A percentile compares a stretch with the other conserved stretches of the same genome.
These are phyloP conservation scores for Festucalex cinctus DNA, from an alignment of 2,113 vertebrate species.

Conservation along the genomic window DNA sequence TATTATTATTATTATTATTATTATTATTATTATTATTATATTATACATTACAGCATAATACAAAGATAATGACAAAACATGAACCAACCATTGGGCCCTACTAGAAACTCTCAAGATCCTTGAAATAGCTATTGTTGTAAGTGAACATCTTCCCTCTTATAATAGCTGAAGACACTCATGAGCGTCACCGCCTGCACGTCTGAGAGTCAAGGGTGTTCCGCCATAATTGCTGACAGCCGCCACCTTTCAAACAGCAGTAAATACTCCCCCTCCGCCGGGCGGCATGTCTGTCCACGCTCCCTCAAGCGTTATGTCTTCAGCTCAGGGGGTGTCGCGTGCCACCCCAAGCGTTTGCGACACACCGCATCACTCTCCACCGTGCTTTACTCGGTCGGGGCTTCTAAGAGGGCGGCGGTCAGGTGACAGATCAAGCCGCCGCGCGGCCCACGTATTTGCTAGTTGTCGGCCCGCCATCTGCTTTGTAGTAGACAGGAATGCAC, in stretches of 20 bases:
- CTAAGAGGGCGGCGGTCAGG: conserved; percentile 41
- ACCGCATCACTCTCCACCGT: conserved; percentile 50
- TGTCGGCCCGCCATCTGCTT: conserved; percentile 16
- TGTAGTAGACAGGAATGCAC: conserved; percentile 12
- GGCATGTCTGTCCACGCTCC: conserved; percentile 51
- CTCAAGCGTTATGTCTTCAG: not conserved
- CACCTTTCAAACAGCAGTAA: conserved; percentile 18
- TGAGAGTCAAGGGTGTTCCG: conserved; percentile 25
- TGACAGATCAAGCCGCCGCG: conserved; percentile 46
- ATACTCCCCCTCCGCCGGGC: conserved; percentile 25
- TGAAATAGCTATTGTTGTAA: too few species aligned
- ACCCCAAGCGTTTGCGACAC: conserved; percentile 27
- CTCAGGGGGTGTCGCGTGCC: conserved; percentile 44
- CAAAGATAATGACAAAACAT: too few species aligned
- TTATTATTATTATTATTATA: too few species aligned
- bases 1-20: too few species aligned
- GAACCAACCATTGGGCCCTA: too few species aligned
- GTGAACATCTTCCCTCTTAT: conserved; percentile 2
- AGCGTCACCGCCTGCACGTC: conserved; percentile 46
- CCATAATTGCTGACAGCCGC: conserved; percentile 54
- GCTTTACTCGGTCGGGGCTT: conserved; percentile 39
- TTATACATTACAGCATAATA: too few species aligned
- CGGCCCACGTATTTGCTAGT: not conserved
- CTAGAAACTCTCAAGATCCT: too few species aligned
- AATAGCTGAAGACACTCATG: not conserved